Base-by-base conservation (phyloP, 1,140 invertebrate genomes). In the Aphelenchoides fujianensis region DNA sequence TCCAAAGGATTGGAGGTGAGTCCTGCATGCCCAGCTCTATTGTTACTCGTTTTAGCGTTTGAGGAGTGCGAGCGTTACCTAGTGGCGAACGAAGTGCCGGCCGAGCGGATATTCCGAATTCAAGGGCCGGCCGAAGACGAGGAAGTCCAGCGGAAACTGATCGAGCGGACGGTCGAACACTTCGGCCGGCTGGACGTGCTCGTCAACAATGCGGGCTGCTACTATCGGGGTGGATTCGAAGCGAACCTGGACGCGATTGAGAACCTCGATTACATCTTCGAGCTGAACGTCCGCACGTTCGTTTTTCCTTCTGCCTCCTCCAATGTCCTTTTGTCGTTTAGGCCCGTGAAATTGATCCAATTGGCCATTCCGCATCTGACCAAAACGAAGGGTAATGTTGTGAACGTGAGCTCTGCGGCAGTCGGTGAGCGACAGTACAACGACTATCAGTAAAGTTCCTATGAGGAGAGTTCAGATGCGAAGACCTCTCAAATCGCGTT, bases 161-260 rank as follows among this genome's bases (percentile, higher is more conserved):
- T 63, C 52, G 61, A 31, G 7, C 32, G 23, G 30, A 63, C 61
- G 7, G 31, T 63, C 52, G 3, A 63, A 23, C 7, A 32, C 7
- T 63, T 63, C 52, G 61, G 61, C 16, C 16, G 31, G 12, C 52
- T 63, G 28, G 61, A 63, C 52, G 23, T 63, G 3, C 52, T 63
- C 19, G 61, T 63, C 61, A 63, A 63, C 61, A 63, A 63, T 23
- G 61, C 61, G n/a, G 61, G 61, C 34, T 7, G 3, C 23, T 59
- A 59, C 34, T 23, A 7, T 32, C 19, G 27, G 52, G 31, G 52
- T 3, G 16, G 16, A 3, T 34, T 41, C 19, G 61, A 34, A 7
- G 5, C 9, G 12, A 5, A 63, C 9, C 5, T 34, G 3, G 61
- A 63, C 3, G 5, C 30, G 7, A 37, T 63, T 3, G 61, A 63